These are phyloP conservation scores for Globicephala melas DNA, from an alignment of 2,113 vertebrate species.

Conservation along the genomic window DNA sequence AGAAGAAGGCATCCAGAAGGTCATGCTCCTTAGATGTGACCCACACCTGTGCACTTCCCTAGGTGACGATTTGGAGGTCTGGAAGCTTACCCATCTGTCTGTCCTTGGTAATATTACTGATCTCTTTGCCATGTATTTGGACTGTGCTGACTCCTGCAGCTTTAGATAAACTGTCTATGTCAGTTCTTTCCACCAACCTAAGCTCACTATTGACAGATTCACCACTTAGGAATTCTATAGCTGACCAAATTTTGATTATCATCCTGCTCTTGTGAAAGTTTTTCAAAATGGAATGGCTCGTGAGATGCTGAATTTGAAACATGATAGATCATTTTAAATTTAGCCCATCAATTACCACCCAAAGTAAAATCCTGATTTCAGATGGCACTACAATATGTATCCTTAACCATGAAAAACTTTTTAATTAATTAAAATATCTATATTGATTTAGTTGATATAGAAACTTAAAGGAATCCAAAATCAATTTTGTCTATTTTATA, in stretches of 20 bases:
- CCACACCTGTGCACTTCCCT: not conserved
- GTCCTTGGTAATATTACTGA: not conserved
- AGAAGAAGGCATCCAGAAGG: not conserved
- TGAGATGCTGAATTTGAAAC: not conserved
- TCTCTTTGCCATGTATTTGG: not conserved
- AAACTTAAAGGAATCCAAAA: not conserved
- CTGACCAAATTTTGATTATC: not conserved
- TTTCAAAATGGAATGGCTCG: not conserved
- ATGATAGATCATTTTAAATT: not conserved
- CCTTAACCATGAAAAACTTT: not conserved
- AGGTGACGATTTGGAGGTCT: not conserved
- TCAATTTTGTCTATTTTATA: not conserved
- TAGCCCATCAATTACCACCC: not conserved
- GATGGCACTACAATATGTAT: not conserved
- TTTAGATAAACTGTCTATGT: not conserved
- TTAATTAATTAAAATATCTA: not conserved
- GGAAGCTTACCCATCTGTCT: not conserved
- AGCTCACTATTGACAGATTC: not conserved
- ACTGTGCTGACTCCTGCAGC: not conserved
- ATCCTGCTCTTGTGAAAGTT: not conserved
- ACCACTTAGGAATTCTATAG: not conserved
- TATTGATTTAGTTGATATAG: not conserved
- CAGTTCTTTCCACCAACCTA: not conserved
- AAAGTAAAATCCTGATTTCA: slow-evolving; percentile 5
- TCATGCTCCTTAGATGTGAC: not conserved